A percentile compares a stretch with the other conserved stretches of the same genome.
These are phyloP conservation scores for Drosophila meridiana DNA, from an alignment of 2,888 invertebrate species.

Conservation along the genomic window DNA sequence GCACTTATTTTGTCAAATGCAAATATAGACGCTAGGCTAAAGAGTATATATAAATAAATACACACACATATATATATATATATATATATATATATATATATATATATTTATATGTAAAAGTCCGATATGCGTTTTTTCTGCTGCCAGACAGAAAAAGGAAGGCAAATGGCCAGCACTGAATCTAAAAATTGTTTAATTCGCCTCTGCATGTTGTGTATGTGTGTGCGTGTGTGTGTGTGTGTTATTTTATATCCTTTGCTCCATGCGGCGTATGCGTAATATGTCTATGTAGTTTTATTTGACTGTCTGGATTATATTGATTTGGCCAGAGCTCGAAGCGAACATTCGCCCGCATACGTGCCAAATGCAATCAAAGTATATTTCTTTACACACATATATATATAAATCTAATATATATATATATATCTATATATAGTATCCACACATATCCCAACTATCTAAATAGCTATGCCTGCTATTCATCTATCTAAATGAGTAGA, in stretches of 20 bases:
- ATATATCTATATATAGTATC: background rate
- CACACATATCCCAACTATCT: background rate
- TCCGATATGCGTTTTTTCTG: conserved; percentile 15
- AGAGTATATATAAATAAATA: conserved; percentile 15
- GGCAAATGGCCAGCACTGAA: conserved; percentile 48
- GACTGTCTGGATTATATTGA: conserved; percentile 77
- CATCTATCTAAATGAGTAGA: background rate
- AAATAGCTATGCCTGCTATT: background rate
- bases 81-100: conserved; percentile 10
- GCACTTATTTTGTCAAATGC: conserved; percentile 81
- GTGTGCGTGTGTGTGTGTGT: conserved; percentile 1
- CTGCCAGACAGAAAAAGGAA: conserved; percentile 65
- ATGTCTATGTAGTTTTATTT: conserved; percentile 68
- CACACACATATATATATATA: conserved; percentile 6
- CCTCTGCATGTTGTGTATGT: conserved; percentile 35
- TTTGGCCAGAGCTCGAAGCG: conserved; percentile 49
- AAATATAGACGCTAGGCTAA: conserved; percentile 69
- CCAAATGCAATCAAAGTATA: conserved; percentile 39
- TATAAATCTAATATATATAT: background rate
- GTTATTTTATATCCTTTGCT: conserved; percentile 46
- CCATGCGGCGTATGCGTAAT: conserved; percentile 73
- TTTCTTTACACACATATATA: conserved; percentile 2
- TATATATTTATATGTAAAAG: conserved; percentile 1
- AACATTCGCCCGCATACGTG: conserved; percentile 21
- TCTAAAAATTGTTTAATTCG: conserved; percentile 81